phyloP scores from a whole-genome alignment of 2,888 invertebrate genomes.

The Cantharis rufa region DNA sequence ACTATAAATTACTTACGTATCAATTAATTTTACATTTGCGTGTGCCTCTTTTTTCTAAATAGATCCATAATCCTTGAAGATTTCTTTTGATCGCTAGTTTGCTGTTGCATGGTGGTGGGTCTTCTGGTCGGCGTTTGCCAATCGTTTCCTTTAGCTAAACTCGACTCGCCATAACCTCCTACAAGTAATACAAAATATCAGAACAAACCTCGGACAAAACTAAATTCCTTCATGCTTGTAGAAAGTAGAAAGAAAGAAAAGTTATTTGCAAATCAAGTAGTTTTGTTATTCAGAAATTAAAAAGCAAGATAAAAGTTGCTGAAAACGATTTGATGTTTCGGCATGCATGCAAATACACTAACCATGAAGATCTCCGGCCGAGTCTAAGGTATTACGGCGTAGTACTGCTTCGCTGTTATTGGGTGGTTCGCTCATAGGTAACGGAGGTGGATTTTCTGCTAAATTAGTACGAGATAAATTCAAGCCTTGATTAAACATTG shows the following conservation, averaged over 20 bases:
- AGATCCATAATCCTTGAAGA: slow-evolving; percentile 65
- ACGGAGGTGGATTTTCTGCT: slow-evolving; percentile 64
- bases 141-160: slow-evolving; percentile 36
- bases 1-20: slow-evolving; percentile 14
- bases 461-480: slow-evolving; percentile 38
- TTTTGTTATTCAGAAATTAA: not conserved
- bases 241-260: not conserved
- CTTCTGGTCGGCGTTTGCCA: slow-evolving; percentile 33
- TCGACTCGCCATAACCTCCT: slow-evolving; percentile 29
- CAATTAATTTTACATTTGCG: slow-evolving; percentile 34
- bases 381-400: slow-evolving; percentile 47
- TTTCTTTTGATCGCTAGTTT: slow-evolving; percentile 61
- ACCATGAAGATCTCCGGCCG: slow-evolving; percentile 51
- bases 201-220: not conserved
- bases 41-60: slow-evolving; percentile 57
- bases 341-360: slow-evolving; percentile 40
- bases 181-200: slow-evolving; percentile 2
- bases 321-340: not conserved
- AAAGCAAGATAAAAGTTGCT: not conserved
- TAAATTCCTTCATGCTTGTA: not conserved
- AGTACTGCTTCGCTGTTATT: slow-evolving; percentile 46
- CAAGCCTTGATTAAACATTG: slow-evolving; percentile 1
- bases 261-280: not conserved
- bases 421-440: slow-evolving; percentile 63
- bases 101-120: slow-evolving; percentile 40